Conservation (phyloP, 2,113 vertebrate genomes). For the Trematocara macrostoma region DNA sequence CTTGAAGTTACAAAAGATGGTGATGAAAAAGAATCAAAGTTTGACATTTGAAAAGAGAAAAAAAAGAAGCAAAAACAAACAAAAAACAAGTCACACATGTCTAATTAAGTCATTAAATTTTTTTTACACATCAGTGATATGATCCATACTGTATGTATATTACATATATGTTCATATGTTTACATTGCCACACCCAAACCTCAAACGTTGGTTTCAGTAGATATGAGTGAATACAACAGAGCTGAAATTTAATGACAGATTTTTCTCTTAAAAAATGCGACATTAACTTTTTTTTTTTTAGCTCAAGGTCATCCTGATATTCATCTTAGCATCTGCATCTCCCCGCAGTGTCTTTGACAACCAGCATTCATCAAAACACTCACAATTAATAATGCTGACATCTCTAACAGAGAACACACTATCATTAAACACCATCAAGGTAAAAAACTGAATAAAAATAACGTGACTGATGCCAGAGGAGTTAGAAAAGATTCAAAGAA, state of each 20-base stretch:
- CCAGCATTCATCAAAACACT: conserved; percentile 21
- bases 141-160: neutral
- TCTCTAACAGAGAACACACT: conserved; percentile 10
- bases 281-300: neutral
- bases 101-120: neutral
- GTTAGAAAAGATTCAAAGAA: neutral
- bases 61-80: neutral
- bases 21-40: neutral
- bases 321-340: neutral
- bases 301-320: conserved; percentile 5
- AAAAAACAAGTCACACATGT: neutral
- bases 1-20: neutral
- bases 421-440: neutral
- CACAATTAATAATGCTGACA: conserved; percentile 24
- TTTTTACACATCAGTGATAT: neutral
- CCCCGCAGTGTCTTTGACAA: neutral
- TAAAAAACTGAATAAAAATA: neutral
- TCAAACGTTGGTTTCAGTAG: neutral
- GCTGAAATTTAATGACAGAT: neutral
- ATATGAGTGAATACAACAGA: neutral
- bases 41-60: neutral
- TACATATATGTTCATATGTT: neutral
- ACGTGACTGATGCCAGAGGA: neutral
- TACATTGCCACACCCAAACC: neutral
- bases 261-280: neutral